Evolutionary conservation across 2,888 invertebrate genomes (phyloP).

Genomic region (Brachypalpus laphriformis): DNA sequence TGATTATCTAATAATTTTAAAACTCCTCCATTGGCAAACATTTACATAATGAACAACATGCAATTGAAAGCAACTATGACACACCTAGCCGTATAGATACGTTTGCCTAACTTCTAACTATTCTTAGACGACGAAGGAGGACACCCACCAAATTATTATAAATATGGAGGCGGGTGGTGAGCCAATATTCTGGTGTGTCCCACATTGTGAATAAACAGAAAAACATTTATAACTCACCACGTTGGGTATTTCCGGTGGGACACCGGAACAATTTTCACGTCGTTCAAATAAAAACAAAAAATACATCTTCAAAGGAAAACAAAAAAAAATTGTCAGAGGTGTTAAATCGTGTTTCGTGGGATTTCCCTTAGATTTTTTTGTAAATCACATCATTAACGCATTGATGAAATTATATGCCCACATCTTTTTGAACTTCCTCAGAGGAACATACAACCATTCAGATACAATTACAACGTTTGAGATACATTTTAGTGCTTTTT

Average conservation of each 20-base stretch:
- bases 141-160: slow-evolving; percentile 26
- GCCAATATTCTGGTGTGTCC: slow-evolving; percentile 4
- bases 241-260: slow-evolving; percentile 52
- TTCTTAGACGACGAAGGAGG: slow-evolving; percentile 41
- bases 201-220: not conserved
- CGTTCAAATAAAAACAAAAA: not conserved
- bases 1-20: slow-evolving; percentile 6
- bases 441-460: slow-evolving; percentile 22
- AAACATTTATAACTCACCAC: slow-evolving; percentile 23
- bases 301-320: slow-evolving; percentile 5
- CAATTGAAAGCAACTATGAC: slow-evolving; percentile 37
- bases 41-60: slow-evolving; percentile 35
- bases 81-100: slow-evolving; percentile 29
- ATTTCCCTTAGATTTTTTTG: not conserved
- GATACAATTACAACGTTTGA: slow-evolving; percentile 24
- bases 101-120: slow-evolving; percentile 14
- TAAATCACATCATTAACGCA: slow-evolving; percentile 28
- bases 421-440: slow-evolving; percentile 53
- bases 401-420: slow-evolving; percentile 49
- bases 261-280: slow-evolving; percentile 23
- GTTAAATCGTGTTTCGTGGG: slow-evolving; percentile 7
- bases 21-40: slow-evolving; percentile 25
- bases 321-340: slow-evolving; percentile 10
- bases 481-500: not conserved
- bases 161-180: slow-evolving; percentile 26